phyloP scores from a whole-genome alignment of 1,140 invertebrate species.

The Sogatella furcifera region DNA sequence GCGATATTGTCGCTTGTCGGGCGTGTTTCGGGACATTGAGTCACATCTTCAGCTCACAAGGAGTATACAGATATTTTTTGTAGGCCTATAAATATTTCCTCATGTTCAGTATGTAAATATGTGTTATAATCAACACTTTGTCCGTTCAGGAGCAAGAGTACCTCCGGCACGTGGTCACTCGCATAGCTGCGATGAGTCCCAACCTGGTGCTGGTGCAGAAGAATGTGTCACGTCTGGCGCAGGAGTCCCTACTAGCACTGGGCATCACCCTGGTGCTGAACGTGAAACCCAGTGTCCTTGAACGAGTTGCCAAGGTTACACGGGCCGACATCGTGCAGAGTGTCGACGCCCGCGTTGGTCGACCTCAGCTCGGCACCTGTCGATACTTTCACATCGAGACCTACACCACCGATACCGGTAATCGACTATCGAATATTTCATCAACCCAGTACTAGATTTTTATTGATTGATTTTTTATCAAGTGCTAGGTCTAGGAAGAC shows the following conservation, averaged over 20 bases:
- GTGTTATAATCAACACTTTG: background rate
- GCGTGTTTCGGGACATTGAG: no score
- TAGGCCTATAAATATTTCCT: no score
- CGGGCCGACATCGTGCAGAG: constrained; percentile 81
- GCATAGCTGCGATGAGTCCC: constrained; percentile 75
- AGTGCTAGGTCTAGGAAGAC: no score
- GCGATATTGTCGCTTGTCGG: no score
- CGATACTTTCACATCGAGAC: constrained; percentile 73
- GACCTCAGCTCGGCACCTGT: constrained; percentile 76
- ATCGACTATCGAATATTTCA: constrained; percentile 2
- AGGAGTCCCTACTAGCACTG: constrained; percentile 68
- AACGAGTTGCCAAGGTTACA: constrained; percentile 70
- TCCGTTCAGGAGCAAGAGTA: constrained; percentile 76
- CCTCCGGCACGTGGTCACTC: constrained; percentile 73
- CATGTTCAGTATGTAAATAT: no score
- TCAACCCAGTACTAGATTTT: no score
- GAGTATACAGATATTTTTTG: no score
- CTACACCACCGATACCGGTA: constrained; percentile 44
- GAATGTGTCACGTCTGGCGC: constrained; percentile 77
- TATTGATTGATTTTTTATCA: constrained; percentile 20
- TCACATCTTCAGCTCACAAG: no score
- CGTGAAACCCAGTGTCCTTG: constrained; percentile 75
- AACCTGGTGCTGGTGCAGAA: constrained; percentile 83
- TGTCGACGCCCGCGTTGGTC: constrained; percentile 76
- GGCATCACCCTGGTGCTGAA: constrained; percentile 81